These are phyloP conservation scores for Saiga tatarica DNA, from an alignment of 2,113 vertebrate genomes.

Conservation along the genomic window DNA sequence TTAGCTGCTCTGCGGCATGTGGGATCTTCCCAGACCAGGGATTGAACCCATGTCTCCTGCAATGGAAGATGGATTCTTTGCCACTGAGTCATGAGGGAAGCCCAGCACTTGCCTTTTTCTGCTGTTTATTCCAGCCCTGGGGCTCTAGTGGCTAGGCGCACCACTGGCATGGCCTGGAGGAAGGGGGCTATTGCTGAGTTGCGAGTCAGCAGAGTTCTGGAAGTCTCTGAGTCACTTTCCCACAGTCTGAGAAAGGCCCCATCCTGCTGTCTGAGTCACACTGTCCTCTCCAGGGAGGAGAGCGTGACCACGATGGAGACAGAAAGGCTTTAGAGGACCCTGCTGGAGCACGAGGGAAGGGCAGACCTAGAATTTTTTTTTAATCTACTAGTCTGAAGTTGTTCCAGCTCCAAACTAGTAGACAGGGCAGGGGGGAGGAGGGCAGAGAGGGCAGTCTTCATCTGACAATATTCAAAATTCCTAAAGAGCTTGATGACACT, in stretches of 20 bases:
- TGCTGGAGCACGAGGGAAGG: background rate
- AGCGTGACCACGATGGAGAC: background rate
- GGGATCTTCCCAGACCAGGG: background rate
- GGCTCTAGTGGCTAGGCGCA: too few species aligned
- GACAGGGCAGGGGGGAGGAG: background rate
- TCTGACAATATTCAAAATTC: background rate
- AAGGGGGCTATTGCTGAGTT: background rate
- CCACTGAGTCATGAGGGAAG: background rate
- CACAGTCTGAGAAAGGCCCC: background rate
- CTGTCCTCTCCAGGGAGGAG: background rate
- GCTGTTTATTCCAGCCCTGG: background rate
- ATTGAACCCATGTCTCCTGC: background rate
- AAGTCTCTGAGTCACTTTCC: background rate
- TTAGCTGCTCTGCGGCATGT: background rate
- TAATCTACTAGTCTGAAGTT: background rate
- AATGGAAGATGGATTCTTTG: background rate
- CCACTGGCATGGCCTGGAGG: background rate
- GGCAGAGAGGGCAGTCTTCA: background rate
- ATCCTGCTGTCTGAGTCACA: background rate
- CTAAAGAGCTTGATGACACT: background rate
- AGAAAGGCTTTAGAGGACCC: background rate
- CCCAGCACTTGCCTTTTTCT: background rate
- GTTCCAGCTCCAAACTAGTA: background rate
- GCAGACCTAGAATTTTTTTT: background rate
- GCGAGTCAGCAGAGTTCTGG: background rate